phyloP scores from a whole-genome alignment of 1,140 invertebrate species.

The Drosophila repletoides region DNA sequence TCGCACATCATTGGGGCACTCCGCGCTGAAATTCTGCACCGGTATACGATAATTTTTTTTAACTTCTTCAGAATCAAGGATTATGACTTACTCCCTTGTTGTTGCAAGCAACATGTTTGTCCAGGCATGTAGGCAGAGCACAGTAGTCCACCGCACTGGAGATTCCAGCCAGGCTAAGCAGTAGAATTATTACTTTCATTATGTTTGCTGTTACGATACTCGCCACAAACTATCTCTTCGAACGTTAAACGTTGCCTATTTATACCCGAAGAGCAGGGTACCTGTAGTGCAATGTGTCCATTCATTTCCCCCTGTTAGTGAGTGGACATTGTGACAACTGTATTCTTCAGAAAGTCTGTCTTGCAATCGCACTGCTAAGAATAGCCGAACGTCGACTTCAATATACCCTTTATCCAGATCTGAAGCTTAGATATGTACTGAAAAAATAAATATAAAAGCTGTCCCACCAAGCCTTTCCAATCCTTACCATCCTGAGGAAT shows the following conservation, averaged over 20 bases:
- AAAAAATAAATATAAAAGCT: too few species aligned
- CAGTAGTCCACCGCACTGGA: slow-evolving; percentile 49
- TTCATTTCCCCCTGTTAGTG: background rate
- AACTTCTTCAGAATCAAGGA: background rate
- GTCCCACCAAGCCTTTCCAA: too few species aligned
- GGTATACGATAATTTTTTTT: too few species aligned
- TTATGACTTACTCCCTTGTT: slow-evolving; percentile 51
- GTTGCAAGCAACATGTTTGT: slow-evolving; percentile 59
- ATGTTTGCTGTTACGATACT: background rate
- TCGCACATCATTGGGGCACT: slow-evolving; percentile 48
- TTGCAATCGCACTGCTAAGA: background rate
- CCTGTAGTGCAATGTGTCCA: background rate
- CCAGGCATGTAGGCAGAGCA: slow-evolving; percentile 54
- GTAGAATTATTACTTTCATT: slow-evolving; percentile 21
- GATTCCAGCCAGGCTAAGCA: background rate
- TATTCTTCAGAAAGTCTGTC: slow-evolving; percentile 6
- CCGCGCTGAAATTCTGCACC: slow-evolving; percentile 40
- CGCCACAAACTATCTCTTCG: background rate
- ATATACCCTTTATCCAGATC: too few species aligned
- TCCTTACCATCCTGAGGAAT: background rate
- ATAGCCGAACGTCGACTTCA: too few species aligned
- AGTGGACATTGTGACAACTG: background rate
- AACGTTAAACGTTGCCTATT: background rate
- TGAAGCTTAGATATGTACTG: too few species aligned
- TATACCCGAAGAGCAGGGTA: background rate